These are phyloP conservation scores for Rapana venosa DNA, from an alignment of 2,888 invertebrate genomes.

Conservation along the genomic window DNA sequence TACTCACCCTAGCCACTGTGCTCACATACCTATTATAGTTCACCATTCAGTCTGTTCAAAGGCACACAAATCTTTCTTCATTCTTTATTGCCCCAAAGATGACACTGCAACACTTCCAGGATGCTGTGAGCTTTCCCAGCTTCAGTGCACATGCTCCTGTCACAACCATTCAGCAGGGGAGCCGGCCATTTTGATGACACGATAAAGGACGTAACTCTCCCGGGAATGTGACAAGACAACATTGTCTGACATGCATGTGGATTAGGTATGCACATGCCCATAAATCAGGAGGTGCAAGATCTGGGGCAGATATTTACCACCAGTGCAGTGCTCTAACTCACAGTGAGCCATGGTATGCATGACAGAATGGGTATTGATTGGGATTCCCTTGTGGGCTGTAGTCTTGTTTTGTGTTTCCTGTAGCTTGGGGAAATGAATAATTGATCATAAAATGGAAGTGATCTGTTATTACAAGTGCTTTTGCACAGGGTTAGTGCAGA, in stretches of 20 bases:
- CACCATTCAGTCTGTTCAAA: neutral
- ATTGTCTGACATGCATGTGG: constrained; percentile 34
- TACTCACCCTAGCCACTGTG: too few relatives aligned
- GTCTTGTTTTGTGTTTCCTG: neutral
- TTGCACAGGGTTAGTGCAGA: too few relatives aligned
- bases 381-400: neutral
- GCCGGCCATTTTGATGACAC: constrained; percentile 28
- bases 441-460: too few relatives aligned
- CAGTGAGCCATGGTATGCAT: neutral
- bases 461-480: too few relatives aligned
- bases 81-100: constrained; percentile 13
- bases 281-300: constrained; percentile 24
- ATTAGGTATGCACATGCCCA: constrained; percentile 33
- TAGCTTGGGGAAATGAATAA: too few relatives aligned
- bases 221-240: constrained; percentile 40
- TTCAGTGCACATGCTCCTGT: constrained; percentile 36
- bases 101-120: constrained; percentile 4
- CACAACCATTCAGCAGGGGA: constrained; percentile 12
- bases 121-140: constrained; percentile 6
- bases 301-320: neutral
- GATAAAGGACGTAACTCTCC: constrained; percentile 39
- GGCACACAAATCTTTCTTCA: neutral
- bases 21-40: too few relatives aligned
- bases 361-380: neutral
- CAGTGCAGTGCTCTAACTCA: neutral